phyloP scores from a whole-genome alignment of 2,113 vertebrate genomes.

The Ammodytes marinus region DNA sequence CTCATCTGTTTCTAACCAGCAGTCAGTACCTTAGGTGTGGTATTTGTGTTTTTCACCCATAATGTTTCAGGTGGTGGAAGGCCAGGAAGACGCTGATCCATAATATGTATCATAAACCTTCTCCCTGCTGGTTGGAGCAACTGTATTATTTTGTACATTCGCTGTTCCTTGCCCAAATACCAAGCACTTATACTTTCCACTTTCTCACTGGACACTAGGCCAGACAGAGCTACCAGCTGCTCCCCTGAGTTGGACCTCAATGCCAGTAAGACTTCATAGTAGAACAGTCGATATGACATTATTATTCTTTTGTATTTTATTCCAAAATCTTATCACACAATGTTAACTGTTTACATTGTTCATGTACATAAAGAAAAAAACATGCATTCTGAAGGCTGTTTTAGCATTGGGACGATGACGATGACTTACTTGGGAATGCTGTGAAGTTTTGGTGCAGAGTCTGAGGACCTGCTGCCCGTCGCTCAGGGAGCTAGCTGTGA shows the following conservation, averaged over 20 bases:
- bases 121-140: conserved; percentile 74
- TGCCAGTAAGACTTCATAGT: conserved; percentile 67
- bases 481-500: conserved; percentile 85
- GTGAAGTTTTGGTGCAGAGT: conserved; percentile 70
- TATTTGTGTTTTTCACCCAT: conserved; percentile 59
- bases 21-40: conserved; percentile 46
- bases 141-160: conserved; percentile 83
- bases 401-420: conserved; percentile 42
- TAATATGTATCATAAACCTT: conserved; percentile 65
- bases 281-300: conserved; percentile 44
- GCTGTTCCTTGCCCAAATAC: conserved; percentile 70
- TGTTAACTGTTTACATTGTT: conserved; percentile 59
- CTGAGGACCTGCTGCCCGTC: conserved; percentile 59
- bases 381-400: conserved; percentile 39
- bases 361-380: conserved; percentile 51
- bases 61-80: conserved; percentile 56
- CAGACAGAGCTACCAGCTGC: conserved; percentile 77
- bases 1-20: conserved; percentile 73
- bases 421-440: conserved; percentile 67
- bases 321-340: conserved; percentile 43
- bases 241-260: conserved; percentile 75
- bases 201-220: conserved; percentile 71
- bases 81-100: conserved; percentile 39
- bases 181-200: conserved; percentile 76
- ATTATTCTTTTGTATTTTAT: conserved; percentile 15